Evolutionary conservation across 2,797 vertebrate species (phyloP).

Genomic region (Pterois miles): DNA sequence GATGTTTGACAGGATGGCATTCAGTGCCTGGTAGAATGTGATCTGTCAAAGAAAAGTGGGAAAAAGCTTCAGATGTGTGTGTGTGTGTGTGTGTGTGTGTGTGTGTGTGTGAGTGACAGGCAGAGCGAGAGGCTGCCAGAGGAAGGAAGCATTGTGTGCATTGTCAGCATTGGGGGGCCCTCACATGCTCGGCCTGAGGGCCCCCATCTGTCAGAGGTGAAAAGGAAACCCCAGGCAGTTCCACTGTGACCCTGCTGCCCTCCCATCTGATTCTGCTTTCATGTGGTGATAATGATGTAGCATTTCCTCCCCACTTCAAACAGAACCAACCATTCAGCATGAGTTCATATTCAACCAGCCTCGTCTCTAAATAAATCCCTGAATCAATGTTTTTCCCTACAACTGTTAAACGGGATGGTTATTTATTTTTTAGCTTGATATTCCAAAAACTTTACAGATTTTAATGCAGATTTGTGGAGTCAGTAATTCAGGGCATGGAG

Average conservation of each 20-base stretch:
- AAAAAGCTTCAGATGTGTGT: neutral
- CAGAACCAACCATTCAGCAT: constrained; percentile 11
- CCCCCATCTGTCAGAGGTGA: constrained; percentile 51
- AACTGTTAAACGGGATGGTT: neutral
- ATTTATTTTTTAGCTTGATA: neutral
- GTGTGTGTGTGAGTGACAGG: neutral
- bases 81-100: constrained; percentile 2
- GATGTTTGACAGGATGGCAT: neutral
- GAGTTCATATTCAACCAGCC: neutral
- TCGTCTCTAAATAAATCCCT: neutral
- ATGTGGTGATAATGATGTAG: constrained; percentile 25
- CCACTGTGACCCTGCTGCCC: constrained; percentile 22
- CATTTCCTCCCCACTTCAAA: constrained; percentile 37
- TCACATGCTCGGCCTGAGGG: constrained; percentile 31
- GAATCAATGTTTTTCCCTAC: neutral
- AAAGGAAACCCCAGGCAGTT: constrained; percentile 31
- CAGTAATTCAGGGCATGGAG: neutral
- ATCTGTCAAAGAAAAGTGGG: neutral
- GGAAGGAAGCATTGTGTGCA: constrained; percentile 32
- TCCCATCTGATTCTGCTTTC: constrained; percentile 27
- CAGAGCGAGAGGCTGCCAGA: neutral
- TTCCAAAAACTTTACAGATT: neutral
- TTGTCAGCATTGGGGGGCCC: constrained; percentile 27
- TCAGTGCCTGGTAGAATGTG: neutral
- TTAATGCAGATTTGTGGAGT: neutral